A percentile compares a stretch with the other conserved stretches of the same genome.
These are phyloP conservation scores for Pangasius mekongensis DNA, from an alignment of 2,797 vertebrate species.

Conservation along the genomic window DNA sequence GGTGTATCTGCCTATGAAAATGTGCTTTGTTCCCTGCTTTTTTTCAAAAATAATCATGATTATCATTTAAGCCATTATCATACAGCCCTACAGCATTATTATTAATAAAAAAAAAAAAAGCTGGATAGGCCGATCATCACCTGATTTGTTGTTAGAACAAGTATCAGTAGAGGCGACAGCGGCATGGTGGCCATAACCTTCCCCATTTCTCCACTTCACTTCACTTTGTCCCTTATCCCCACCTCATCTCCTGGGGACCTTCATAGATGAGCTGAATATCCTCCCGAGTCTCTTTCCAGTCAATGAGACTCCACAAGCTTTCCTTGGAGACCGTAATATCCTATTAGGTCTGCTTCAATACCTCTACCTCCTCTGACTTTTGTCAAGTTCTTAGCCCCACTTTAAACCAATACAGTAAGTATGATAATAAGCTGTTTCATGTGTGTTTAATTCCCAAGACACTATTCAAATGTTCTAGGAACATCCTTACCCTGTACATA, in stretches of 20 bases:
- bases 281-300: constrained; percentile 21
- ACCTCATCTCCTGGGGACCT: background rate
- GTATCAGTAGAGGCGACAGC: background rate
- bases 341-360: background rate
- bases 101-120: background rate
- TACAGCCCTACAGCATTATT: background rate
- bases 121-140: background rate
- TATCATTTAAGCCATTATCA: background rate
- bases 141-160: background rate
- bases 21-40: background rate
- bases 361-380: background rate
- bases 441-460: background rate
- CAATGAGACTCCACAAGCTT: constrained; percentile 18
- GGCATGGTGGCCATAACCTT: background rate
- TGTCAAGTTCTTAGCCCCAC: background rate
- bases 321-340: constrained; percentile 20
- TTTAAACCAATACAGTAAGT: background rate
- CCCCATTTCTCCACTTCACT: constrained; percentile 1
- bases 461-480: background rate
- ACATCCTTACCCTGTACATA: background rate
- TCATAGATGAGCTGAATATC: constrained; percentile 11
- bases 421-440: background rate
- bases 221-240: background rate
- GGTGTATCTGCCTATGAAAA: background rate
- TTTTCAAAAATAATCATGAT: background rate